phyloP scores from a whole-genome alignment of 2,888 invertebrate species.

The Spatulosminthurus flaviceps region DNA sequence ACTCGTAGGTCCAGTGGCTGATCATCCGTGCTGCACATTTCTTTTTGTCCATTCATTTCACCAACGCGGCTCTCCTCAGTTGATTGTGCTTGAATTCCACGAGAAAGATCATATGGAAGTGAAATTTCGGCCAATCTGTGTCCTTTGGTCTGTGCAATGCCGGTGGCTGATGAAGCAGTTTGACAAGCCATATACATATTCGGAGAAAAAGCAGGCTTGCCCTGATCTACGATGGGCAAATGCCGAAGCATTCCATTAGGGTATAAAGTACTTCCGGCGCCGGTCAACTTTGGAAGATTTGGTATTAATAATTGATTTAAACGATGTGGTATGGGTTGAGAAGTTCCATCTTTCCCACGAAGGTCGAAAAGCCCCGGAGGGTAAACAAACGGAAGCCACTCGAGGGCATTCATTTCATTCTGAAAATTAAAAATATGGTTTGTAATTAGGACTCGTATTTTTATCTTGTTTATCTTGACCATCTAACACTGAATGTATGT shows the following conservation, averaged over 20 bases:
- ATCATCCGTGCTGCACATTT: slow-evolving; percentile 68
- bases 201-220: slow-evolving; percentile 52
- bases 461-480: too few species aligned
- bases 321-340: slow-evolving; percentile 78
- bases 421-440: neutral
- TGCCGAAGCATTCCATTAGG: slow-evolving; percentile 54
- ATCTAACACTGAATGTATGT: too few species aligned
- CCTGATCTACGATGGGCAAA: slow-evolving; percentile 57
- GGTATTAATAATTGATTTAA: slow-evolving; percentile 66
- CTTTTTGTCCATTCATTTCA: neutral
- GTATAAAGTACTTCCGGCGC: slow-evolving; percentile 44
- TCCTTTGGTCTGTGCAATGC: slow-evolving; percentile 18
- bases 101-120: slow-evolving; percentile 60
- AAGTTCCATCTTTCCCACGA: slow-evolving; percentile 92
- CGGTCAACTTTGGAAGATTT: slow-evolving; percentile 21
- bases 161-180: slow-evolving; percentile 46
- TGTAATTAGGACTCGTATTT: neutral
- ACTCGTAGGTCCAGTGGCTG: slow-evolving; percentile 89
- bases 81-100: slow-evolving; percentile 52
- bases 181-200: slow-evolving; percentile 58
- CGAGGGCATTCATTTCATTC: slow-evolving; percentile 61
- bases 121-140: slow-evolving; percentile 55
- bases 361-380: slow-evolving; percentile 67
- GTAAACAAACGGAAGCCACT: slow-evolving; percentile 62
- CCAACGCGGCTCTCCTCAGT: neutral